Conservation (phyloP, 2,113 vertebrate genomes). For the Solea solea region DNA sequence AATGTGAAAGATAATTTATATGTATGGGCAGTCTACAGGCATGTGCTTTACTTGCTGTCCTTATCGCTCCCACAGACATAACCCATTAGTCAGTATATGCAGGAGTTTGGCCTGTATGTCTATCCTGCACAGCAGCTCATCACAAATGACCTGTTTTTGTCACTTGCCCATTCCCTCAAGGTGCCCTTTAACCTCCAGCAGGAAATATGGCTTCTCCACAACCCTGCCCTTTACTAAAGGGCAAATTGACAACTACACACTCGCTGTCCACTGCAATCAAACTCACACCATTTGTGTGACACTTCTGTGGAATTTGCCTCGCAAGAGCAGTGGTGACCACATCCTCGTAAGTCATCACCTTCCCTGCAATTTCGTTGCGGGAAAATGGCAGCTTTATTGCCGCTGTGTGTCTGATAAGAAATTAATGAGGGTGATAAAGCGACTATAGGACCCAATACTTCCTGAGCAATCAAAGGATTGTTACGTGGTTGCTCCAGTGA, state of each 20-base stretch:
- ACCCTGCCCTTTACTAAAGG: background rate
- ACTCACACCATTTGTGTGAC: background rate
- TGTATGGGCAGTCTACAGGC: background rate
- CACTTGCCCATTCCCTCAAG: background rate
- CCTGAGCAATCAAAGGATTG: slow-evolving; percentile 53
- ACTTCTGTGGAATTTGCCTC: slow-evolving; percentile 2
- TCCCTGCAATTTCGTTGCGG: slow-evolving; percentile 28
- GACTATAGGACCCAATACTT: slow-evolving; percentile 38
- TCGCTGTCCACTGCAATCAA: slow-evolving; percentile 7
- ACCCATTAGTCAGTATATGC: background rate
- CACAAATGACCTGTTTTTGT: slow-evolving; percentile 26
- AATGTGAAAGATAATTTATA: background rate
- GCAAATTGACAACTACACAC: background rate
- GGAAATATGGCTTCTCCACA: slow-evolving; percentile 14
- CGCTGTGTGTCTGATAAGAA: slow-evolving; percentile 38
- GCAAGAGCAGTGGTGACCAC: slow-evolving; percentile 24
- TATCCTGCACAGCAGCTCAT: background rate
- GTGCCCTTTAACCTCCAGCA: slow-evolving; percentile 21
- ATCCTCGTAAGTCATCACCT: slow-evolving; percentile 49
- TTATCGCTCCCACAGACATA: background rate
- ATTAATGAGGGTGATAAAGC: slow-evolving; percentile 61
- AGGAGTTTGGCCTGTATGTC: background rate
- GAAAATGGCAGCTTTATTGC: slow-evolving; percentile 34
- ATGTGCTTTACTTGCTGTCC: background rate
- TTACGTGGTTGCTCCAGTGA: slow-evolving; percentile 35